Evolutionary conservation across 2,113 vertebrate genomes (phyloP).

Genomic region (Cavia aperea): DNA sequence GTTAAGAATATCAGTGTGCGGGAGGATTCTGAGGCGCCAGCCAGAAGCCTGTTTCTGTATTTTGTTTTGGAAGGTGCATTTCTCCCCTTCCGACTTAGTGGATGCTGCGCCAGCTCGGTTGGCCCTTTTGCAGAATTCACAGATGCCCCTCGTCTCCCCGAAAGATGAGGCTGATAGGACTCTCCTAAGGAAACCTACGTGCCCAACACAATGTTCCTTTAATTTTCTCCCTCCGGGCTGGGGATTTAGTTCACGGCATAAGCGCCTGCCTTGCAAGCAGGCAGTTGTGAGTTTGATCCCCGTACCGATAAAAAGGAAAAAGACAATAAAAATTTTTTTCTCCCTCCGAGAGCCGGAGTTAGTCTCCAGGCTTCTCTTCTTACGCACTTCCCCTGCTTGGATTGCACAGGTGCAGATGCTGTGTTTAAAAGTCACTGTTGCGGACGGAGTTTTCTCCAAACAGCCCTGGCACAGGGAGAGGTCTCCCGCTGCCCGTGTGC

Average conservation of each 20-base stretch:
- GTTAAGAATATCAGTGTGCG: background rate
- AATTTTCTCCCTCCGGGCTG: background rate
- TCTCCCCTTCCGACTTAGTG: background rate
- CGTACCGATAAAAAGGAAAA: no score
- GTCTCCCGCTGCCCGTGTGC: conserved; percentile 55
- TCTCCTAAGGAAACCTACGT: background rate
- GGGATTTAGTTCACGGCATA: no score
- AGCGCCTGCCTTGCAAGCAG: no score
- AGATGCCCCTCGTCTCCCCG: background rate
- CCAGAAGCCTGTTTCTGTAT: conserved; percentile 37
- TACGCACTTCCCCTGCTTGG: background rate
- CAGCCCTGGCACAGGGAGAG: conserved; percentile 58
- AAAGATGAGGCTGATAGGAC: background rate
- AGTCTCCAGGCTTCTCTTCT: background rate
- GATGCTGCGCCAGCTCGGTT: background rate
- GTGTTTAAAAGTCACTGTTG: conserved; percentile 47
- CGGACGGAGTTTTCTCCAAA: conserved; percentile 47
- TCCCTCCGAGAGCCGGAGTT: no score
- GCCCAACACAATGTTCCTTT: background rate
- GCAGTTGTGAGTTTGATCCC: no score
- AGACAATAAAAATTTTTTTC: no score
- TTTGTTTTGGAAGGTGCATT: background rate
- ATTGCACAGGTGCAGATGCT: conserved; percentile 40
- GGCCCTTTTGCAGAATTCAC: background rate
- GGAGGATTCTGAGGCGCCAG: background rate